Conservation (phyloP, 1,140 invertebrate genomes). For the Drosophila melanogaster region Release_6_plus_ISO1_MT NT_037436.4:2873501-2874000, state of each 20-base stretch:
- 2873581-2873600: conserved; percentile 59
- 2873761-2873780: too few species aligned
- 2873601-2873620: conserved; percentile 46
- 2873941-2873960: conserved; percentile 44
- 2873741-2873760: too few species aligned
- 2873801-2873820: too few species aligned
- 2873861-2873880: conserved; percentile 26
- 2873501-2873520: conserved; percentile 31
- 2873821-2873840: too few species aligned
- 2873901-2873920: conserved; percentile 11
- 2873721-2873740: too few species aligned
- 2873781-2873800: too few species aligned
- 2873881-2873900: conserved; percentile 2
- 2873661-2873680: too few species aligned
- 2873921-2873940: conserved; percentile 9
- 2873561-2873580: conserved; percentile 16
- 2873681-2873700: too few species aligned
- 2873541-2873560: conserved; percentile 31
- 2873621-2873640: not conserved
- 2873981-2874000: conserved; percentile 19
- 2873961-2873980: conserved; percentile 35
- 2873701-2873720: too few species aligned
- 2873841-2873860: not conserved
- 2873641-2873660: too few species aligned
- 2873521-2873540: conserved; percentile 41